phyloP scores from a whole-genome alignment of 2,797 vertebrate species.

The Ctenopoma multispine region DNA sequence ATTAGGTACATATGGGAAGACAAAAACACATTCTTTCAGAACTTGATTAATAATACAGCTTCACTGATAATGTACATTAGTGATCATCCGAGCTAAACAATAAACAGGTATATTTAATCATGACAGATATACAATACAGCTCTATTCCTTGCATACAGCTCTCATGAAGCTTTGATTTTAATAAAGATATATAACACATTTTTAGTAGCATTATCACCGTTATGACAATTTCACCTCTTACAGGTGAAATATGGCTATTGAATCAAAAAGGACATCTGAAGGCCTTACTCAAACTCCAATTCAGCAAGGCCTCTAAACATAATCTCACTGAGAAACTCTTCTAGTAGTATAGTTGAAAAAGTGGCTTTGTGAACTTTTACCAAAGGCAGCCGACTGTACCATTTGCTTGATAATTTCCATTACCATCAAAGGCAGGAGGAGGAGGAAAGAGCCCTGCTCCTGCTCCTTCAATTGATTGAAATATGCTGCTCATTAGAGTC shows the following conservation, averaged over 20 bases:
- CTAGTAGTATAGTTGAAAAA: conserved; percentile 32
- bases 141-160: neutral
- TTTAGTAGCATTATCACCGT: no score
- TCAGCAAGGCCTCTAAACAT: conserved; percentile 25
- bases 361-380: conserved; percentile 44
- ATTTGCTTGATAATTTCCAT: conserved; percentile 69
- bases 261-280: conserved; percentile 21
- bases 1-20: no score
- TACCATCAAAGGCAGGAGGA: conserved; percentile 57
- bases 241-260: conserved; percentile 6
- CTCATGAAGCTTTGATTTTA: no score
- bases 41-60: neutral
- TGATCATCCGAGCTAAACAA: conserved; percentile 20
- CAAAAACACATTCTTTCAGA: no score
- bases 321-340: conserved; percentile 13
- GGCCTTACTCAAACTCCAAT: neutral
- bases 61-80: conserved; percentile 18
- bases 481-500: conserved; percentile 79
- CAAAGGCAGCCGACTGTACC: conserved; percentile 35
- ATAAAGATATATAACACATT: no score
- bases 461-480: conserved; percentile 77
- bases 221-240: no score
- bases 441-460: conserved; percentile 49
- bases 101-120: conserved; percentile 19
- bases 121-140: conserved; percentile 3